These are phyloP conservation scores for Blastobasis adustella DNA, from an alignment of 2,888 invertebrate genomes.

Conservation along the genomic window DNA sequence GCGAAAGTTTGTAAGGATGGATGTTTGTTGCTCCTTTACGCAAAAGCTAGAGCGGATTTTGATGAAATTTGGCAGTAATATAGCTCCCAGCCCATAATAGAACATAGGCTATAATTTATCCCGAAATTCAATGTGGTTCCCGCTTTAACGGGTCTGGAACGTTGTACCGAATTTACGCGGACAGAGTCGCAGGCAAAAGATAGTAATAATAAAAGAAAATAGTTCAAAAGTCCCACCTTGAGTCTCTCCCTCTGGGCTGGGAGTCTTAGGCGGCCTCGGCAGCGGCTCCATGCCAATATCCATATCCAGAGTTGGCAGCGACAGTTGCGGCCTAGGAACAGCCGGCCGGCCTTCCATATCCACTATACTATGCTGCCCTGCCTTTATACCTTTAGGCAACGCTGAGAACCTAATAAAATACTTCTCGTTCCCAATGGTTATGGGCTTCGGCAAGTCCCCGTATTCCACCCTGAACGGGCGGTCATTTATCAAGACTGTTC, in stretches of 20 bases:
- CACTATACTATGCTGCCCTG: slow-evolving; percentile 80
- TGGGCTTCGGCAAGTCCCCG: slow-evolving; percentile 88
- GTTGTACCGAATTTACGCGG: too few species aligned
- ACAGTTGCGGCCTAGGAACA: slow-evolving; percentile 23
- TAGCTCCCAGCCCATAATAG: too few species aligned
- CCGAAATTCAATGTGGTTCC: too few species aligned
- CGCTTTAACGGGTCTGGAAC: too few species aligned
- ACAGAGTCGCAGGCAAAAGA: too few species aligned
- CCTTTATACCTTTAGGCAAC: slow-evolving; percentile 81
- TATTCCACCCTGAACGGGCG: slow-evolving; percentile 86
- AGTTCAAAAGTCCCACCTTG: slow-evolving; percentile 33
- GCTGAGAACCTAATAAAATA: slow-evolving; percentile 88
- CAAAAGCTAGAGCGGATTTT: too few species aligned
- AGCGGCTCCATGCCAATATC: slow-evolving; percentile 32
- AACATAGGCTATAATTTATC: too few species aligned
- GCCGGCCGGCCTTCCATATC: slow-evolving; percentile 80
- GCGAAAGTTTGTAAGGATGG: too few species aligned
- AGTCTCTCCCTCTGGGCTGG: slow-evolving; percentile 54
- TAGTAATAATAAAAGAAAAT: too few species aligned
- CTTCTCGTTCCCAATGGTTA: slow-evolving; percentile 82
- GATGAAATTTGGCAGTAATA: too few species aligned
- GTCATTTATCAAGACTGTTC: slow-evolving; percentile 86
- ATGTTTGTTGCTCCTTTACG: too few species aligned
- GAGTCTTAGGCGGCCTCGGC: slow-evolving; percentile 37
- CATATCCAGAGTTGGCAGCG: slow-evolving; percentile 29